Conservation (phyloP, 1,140 invertebrate species). For the Pygmarrhopalites habei region DNA sequence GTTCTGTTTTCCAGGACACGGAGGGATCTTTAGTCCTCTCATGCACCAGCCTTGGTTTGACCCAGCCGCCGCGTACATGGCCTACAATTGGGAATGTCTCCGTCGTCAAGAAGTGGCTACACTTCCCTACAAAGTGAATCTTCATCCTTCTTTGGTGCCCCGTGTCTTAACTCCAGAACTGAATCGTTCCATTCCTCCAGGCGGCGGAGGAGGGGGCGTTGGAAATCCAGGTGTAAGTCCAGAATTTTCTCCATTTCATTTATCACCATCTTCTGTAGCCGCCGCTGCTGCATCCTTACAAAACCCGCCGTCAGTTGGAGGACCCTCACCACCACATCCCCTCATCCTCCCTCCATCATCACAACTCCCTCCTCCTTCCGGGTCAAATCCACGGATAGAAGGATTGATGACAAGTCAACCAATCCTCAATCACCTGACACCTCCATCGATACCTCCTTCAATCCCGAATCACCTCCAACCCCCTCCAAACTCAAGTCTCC, state of each 20-base stretch:
- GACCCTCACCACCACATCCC: background rate
- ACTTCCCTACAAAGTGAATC: slow-evolving; percentile 4
- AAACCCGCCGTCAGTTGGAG: background rate
- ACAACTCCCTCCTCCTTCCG: background rate
- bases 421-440: background rate
- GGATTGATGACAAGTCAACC: background rate
- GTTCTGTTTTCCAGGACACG: slow-evolving; percentile 39
- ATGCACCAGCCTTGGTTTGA: slow-evolving; percentile 40
- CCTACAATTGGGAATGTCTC: slow-evolving; percentile 39
- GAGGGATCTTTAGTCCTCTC: slow-evolving; percentile 38
- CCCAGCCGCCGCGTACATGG: slow-evolving; percentile 40
- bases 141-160: slow-evolving; percentile 7
- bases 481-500: no score
- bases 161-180: slow-evolving; percentile 16
- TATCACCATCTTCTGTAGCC: no score
- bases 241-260: slow-evolving; percentile 11
- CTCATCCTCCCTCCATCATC: background rate
- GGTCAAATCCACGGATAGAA: background rate
- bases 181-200: background rate
- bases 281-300: slow-evolving; percentile 1
- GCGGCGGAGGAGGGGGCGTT: background rate
- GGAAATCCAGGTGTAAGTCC: background rate
- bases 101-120: slow-evolving; percentile 5
- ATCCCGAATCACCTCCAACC: no score
- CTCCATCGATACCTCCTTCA: background rate